These are phyloP conservation scores for Gymnodraco acuticeps DNA, from an alignment of 2,797 vertebrate species.

Conservation along the genomic window DNA sequence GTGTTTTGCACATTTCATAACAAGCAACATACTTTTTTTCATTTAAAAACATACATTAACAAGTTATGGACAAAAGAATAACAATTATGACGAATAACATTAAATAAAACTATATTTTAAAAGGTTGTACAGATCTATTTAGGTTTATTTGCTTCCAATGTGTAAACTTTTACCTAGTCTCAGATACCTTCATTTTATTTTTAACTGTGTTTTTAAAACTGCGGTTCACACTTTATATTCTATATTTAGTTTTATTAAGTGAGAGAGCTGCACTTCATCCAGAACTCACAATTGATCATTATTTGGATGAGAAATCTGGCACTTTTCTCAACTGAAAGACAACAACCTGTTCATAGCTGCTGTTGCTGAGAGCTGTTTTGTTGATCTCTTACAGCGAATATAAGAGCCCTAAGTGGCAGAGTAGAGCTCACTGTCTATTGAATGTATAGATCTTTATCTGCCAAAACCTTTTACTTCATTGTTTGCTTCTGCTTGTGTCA, in stretches of 20 bases:
- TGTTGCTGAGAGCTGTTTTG: not conserved
- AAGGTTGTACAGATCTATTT: not conserved
- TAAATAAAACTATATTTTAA: not conserved
- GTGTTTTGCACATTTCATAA: not conserved
- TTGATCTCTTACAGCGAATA: not conserved
- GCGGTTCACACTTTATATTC: not conserved
- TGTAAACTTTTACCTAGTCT: not conserved
- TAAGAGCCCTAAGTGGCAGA: not conserved
- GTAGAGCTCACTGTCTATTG: not conserved
- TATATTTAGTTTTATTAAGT: not conserved
- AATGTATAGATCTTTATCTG: not conserved
- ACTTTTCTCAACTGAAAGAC: not conserved
- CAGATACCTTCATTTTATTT: not conserved
- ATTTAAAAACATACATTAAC: not conserved
- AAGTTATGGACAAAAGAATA: not conserved
- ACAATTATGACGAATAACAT: not conserved
- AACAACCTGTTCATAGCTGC: not conserved
- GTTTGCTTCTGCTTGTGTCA: conserved; percentile 46
- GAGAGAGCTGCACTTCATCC: not conserved
- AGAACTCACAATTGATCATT: not conserved
- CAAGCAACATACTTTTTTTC: not conserved
- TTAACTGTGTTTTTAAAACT: not conserved
- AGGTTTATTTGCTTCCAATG: not conserved
- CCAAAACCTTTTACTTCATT: conserved; percentile 4
- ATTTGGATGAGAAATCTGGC: not conserved